Evolutionary conservation across 2,888 invertebrate genomes (phyloP).

Genomic region (Cancer borealis): DNA sequence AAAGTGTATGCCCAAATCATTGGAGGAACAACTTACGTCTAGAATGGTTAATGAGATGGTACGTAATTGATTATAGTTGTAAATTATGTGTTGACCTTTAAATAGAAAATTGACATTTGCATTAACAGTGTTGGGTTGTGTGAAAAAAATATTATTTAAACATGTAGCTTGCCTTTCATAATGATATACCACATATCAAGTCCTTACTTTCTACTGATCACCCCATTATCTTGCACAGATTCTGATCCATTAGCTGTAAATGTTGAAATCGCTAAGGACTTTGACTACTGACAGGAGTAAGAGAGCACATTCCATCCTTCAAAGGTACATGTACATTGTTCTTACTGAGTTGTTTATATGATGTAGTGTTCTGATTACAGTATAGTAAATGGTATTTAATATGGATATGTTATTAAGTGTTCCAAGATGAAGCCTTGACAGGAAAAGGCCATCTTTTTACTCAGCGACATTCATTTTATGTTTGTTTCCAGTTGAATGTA

Average conservation of each 20-base stretch:
- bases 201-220: background rate
- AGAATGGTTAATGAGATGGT: no score
- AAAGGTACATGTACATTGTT: background rate
- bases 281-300: conserved; percentile 59
- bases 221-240: conserved; percentile 18
- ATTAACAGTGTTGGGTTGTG: background rate
- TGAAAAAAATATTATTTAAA: background rate
- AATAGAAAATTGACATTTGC: background rate
- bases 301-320: background rate
- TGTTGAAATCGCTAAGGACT: conserved; percentile 64
- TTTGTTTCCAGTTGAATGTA: no score
- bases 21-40: no score
- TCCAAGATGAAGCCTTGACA: background rate
- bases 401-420: background rate
- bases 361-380: background rate
- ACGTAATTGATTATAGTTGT: no score
- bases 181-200: conserved; percentile 23
- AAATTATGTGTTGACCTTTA: no score
- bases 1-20: no score
- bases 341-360: background rate
- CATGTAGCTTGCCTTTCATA: background rate
- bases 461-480: background rate
- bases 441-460: background rate
- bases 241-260: background rate
- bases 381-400: background rate